A percentile compares a stretch with the other conserved stretches of the same genome.
phyloP scores from a whole-genome alignment of 2,113 vertebrate species.

The Alligator sinensis region DNA sequence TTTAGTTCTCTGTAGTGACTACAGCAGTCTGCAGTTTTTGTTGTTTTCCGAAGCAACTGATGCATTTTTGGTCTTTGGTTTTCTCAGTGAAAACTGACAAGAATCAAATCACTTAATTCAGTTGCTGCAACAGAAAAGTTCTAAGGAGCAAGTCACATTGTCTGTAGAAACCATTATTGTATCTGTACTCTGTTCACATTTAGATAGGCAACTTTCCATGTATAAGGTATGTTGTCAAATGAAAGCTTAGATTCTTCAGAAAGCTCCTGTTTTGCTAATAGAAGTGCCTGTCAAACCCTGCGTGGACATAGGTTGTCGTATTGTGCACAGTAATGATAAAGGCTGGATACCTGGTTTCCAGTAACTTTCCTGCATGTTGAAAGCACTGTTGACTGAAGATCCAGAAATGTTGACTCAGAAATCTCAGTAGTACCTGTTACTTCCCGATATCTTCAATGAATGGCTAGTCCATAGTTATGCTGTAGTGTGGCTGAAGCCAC shows the following conservation, averaged over 20 bases:
- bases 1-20: neutral
- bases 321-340: neutral
- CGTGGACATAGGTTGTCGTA: no score
- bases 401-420: neutral
- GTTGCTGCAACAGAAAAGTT: neutral
- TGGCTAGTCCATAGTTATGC: neutral
- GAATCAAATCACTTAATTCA: neutral
- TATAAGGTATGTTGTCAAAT: neutral
- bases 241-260: neutral
- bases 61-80: neutral
- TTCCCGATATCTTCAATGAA: fast-evolving
- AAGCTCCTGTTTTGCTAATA: neutral
- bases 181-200: neutral
- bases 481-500: neutral
- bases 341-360: neutral
- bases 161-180: neutral
- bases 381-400: neutral
- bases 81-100: neutral
- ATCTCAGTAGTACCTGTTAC: neutral
- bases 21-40: neutral
- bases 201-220: neutral
- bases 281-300: neutral
- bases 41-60: neutral
- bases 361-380: neutral
- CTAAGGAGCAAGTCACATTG: neutral